Evolutionary conservation across 2,113 vertebrate genomes (phyloP), one percentile per base, ranked within the genome.

Genomic region (Petroica traversi): DNA sequence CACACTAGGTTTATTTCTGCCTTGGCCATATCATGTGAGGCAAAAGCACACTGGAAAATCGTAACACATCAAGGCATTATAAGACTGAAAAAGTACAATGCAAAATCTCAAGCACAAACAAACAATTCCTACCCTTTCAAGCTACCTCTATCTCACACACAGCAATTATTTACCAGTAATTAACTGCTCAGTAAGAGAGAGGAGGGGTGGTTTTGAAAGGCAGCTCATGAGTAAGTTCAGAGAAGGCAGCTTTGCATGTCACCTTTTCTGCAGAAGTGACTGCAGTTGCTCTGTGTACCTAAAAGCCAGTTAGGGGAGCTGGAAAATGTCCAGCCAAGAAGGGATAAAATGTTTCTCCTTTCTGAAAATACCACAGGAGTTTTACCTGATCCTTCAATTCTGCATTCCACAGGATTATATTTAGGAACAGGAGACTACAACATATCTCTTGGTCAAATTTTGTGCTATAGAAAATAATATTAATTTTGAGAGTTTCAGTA

Each of bases 241-340:
- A 48, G 51, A 3, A 14, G 73, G 55, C 54, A 91, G 19, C 38
- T 69, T 1, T n/a, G 18, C 19, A 17, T 3, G 25, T n/a, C 26
- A n/a, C 8, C 16, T 51, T 45, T 20, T 15, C 59, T 61, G 46
- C 11, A 45, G 12, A 72, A 38, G 25, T 33, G 43, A 79, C 1
- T 31, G 45, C 19, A 31, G 9, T 4, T 71, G 41, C 11, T 67
- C 3, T 9, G 0, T 1, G 2, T 12, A 59, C 22, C 5, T 59
- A 43, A 45, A 85, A 81, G 23, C 22, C n/a, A 85, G 6, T 20
- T 23, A 41, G 0, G 3, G 36, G 61, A 79, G n/a, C 7, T 58
- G n/a, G 73, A 85, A 72, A 92, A 75, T 7, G 8, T 19, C 31
- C 64, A 63, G 46, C 3, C 12, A n/a, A 58, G 17, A 49, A 73